Base-by-base conservation (phyloP, 2,888 invertebrate genomes). In the Polymixis lichenea region DNA sequence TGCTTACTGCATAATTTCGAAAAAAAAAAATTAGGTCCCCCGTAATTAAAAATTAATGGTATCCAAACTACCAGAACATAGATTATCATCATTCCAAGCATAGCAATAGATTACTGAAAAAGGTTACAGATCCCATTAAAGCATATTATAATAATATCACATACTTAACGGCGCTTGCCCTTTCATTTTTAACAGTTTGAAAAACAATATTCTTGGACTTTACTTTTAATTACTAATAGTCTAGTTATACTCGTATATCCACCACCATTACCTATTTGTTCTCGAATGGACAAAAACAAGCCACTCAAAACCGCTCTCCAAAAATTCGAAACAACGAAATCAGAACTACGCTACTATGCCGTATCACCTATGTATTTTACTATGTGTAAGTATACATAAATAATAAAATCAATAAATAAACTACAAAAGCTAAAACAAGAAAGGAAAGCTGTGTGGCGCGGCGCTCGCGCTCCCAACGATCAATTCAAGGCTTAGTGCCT, bases 401-500 rank as follows among this genome's bases (percentile, higher is more conserved):
- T 32, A 32, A 32, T 32, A 32, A 32, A 32, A 32, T 32, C 2
- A 32, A 32, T 38, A 38, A 38, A 38, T 38, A 38, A 38, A 38
- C 38, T 38, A 38, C 38, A 38, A 46, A 51, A 70, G 32, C n/a
- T 6, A 2, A 28, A 65, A 62, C 60, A 70, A 43, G 58, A 55
- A 72, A 83, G 82, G 46, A 76, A 65, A 62, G 64, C 66, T 73
- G 71, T 61, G 60, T 46, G 60, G 49, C 28, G 60, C 51, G 60
- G 49, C 28, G 28, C 17, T 28, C 49, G 38, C 71, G 53, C 65
- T 51, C 68, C 60, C 64, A 69, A 78, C 86, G 71, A 90, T 91
- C 90, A 91, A 91, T 91, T 87, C 76, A 51, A 67, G 72, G 88
- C 89, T 92, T 89, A 89, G 78, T 74, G 75, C 80, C 80, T 83